Evolutionary conservation across 2,888 invertebrate species (phyloP).

Genomic region (Acrobeloides nanus): DNA sequence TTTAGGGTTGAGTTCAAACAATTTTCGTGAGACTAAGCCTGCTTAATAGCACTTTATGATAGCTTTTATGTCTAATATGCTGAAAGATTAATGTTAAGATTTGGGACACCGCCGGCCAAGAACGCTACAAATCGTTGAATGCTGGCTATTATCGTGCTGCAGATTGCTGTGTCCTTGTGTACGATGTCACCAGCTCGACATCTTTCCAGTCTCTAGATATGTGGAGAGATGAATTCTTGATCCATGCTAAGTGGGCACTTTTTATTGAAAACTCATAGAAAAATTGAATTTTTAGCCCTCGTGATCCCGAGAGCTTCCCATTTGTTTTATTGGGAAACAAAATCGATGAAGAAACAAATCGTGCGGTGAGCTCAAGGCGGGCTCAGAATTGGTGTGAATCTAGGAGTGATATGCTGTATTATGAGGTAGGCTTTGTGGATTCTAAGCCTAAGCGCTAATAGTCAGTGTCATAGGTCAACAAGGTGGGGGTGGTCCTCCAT

Average conservation of each 20-base stretch:
- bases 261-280: background rate
- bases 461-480: too few species aligned
- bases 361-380: conserved; percentile 64
- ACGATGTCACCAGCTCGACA: conserved; percentile 94
- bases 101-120: conserved; percentile 99
- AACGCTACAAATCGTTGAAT: conserved; percentile 94
- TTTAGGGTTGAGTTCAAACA: too few species aligned
- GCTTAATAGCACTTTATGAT: too few species aligned
- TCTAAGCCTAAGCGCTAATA: too few species aligned
- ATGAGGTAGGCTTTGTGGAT: conserved; percentile 71
- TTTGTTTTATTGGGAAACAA: conserved; percentile 98
- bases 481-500: too few species aligned
- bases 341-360: conserved; percentile 60
- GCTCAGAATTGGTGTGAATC: conserved; percentile 96
- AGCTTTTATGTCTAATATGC: too few species aligned
- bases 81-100: conserved; percentile 62
- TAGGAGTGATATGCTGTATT: conserved; percentile 97
- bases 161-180: conserved; percentile 91
- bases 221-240: conserved; percentile 96
- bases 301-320: conserved; percentile 97
- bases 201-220: conserved; percentile 97
- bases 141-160: conserved; percentile 99
- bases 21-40: too few species aligned
- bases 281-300: conserved; percentile 68
- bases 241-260: conserved; percentile 59